These are phyloP conservation scores for Rhimphoctona megacephalus DNA, from an alignment of 2,888 invertebrate genomes.

Conservation along the genomic window DNA sequence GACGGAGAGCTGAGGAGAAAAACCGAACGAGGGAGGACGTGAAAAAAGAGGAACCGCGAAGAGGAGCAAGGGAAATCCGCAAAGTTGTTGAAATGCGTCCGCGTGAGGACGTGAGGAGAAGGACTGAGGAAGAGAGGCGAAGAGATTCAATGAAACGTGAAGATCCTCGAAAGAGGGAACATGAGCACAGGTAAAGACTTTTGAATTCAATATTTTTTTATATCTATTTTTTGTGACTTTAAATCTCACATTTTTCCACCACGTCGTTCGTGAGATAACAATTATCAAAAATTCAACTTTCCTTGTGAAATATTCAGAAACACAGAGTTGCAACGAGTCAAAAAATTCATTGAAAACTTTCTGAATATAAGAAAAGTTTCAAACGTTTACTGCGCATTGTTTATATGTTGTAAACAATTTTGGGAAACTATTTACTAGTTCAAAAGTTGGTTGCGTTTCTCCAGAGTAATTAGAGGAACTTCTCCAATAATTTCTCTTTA, in stretches of 20 bases:
- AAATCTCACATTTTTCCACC: neutral
- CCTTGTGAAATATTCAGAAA: too few relatives aligned
- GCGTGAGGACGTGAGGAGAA: constrained; percentile 83
- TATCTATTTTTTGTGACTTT: constrained; percentile 17
- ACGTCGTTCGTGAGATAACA: too few relatives aligned
- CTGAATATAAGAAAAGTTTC: neutral
- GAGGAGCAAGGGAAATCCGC: constrained; percentile 85
- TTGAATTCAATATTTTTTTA: neutral
- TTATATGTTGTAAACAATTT: neutral
- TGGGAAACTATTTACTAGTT: neutral
- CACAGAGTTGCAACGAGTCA: too few relatives aligned
- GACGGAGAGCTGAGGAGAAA: constrained; percentile 79
- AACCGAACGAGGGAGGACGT: constrained; percentile 75
- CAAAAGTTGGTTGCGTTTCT: neutral
- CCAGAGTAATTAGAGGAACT: neutral
- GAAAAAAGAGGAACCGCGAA: constrained; percentile 77
- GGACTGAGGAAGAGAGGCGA: constrained; percentile 82
- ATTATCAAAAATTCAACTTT: too few relatives aligned
- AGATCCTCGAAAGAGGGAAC: constrained; percentile 83
- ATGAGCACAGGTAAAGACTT: constrained; percentile 78
- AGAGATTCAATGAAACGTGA: constrained; percentile 83
- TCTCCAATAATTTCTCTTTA: neutral
- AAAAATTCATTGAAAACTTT: too few relatives aligned
- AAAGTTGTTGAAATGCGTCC: constrained; percentile 73
- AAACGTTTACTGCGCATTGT: neutral